phyloP scores from a whole-genome alignment of 2,113 vertebrate genomes.

The Dipodomys spectabilis region DNA sequence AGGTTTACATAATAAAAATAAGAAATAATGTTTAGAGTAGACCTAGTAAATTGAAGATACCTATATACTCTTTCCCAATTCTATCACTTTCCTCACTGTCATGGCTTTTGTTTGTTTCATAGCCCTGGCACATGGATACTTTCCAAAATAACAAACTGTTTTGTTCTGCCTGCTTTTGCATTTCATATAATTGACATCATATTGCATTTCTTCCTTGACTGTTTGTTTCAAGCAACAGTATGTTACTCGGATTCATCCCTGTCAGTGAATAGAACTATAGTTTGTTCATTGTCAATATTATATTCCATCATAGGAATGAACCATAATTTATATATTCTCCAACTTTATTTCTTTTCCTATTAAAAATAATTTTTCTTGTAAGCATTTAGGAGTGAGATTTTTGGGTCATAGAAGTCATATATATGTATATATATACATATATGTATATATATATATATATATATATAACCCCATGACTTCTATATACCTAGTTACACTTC shows the following conservation, averaged over 20 bases:
- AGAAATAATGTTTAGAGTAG: background rate
- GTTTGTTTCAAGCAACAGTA: conserved; percentile 11
- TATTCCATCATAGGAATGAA: background rate
- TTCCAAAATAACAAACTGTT: conserved; percentile 30
- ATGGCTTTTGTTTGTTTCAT: background rate
- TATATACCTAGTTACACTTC: background rate
- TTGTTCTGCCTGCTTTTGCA: conserved; percentile 37
- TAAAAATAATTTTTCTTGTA: background rate
- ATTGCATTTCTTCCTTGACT: conserved; percentile 52
- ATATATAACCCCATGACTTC: no score
- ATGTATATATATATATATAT: no score
- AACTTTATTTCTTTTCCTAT: background rate
- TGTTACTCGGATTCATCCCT: conserved; percentile 30
- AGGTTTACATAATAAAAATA: conserved; percentile 32
- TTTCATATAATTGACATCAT: conserved; percentile 38
- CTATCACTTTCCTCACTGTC: background rate
- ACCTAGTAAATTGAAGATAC: background rate
- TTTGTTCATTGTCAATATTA: conserved; percentile 46
- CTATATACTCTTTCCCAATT: background rate
- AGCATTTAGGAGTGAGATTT: background rate
- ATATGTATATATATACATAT: no score
- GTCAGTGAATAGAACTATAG: background rate
- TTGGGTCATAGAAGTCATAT: background rate
- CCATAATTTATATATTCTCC: background rate
- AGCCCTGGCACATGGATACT: background rate